phyloP scores from a whole-genome alignment of 2,797 vertebrate genomes.

The Lindbergichthys nudifrons region DNA sequence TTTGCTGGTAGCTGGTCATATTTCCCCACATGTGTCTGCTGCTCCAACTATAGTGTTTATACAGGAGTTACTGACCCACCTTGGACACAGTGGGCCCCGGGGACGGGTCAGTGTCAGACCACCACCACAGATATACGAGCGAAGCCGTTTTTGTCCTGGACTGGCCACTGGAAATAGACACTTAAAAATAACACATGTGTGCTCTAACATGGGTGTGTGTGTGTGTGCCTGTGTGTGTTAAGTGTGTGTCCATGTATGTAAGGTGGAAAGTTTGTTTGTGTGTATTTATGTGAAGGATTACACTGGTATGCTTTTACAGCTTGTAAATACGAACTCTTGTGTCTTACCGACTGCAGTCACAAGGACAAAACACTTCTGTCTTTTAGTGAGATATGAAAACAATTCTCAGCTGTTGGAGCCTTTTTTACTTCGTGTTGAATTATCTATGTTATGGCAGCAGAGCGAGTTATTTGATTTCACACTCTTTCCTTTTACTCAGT shows the following conservation, averaged over 20 bases:
- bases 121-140: constrained; percentile 68
- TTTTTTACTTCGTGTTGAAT: constrained; percentile 43
- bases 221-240: neutral
- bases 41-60: constrained; percentile 46
- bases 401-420: constrained; percentile 59
- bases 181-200: constrained; percentile 66
- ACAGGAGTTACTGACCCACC: constrained; percentile 50
- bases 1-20: constrained; percentile 29
- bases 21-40: constrained; percentile 20
- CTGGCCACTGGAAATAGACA: constrained; percentile 68
- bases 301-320: constrained; percentile 6
- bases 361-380: constrained; percentile 29
- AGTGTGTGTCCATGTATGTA: neutral
- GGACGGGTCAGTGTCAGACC: constrained; percentile 64
- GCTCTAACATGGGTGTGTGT: neutral
- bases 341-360: constrained; percentile 34
- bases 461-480: constrained; percentile 70
- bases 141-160: constrained; percentile 67
- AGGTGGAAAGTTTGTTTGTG: neutral
- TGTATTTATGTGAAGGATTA: constrained; percentile 25
- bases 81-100: constrained; percentile 47
- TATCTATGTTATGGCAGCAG: constrained; percentile 71
- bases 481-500: constrained; percentile 66
- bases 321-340: constrained; percentile 43
- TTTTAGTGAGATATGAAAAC: constrained; percentile 35